Conservation (phyloP, 2,113 vertebrate genomes). For the Pelobates fuscus region DNA sequence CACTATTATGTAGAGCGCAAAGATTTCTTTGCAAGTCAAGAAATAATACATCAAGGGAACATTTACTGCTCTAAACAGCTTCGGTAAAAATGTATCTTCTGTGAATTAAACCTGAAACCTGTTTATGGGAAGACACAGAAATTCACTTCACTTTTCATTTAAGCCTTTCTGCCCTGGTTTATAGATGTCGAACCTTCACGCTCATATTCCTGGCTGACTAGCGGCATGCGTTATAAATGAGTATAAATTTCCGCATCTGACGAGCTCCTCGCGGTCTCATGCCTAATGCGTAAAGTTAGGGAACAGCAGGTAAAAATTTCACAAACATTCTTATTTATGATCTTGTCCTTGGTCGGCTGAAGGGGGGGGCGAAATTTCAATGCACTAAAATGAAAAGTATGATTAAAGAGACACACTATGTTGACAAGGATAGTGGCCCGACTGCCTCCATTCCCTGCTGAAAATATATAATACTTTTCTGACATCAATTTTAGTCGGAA, state of each 20-base stretch:
- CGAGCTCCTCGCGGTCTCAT: slow-evolving; percentile 77
- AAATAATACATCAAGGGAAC: slow-evolving; percentile 81
- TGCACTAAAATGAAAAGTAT: slow-evolving; percentile 97
- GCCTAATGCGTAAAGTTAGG: slow-evolving; percentile 83
- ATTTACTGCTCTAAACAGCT: slow-evolving; percentile 75
- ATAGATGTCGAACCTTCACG: slow-evolving; percentile 83
- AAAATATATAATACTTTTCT: slow-evolving; percentile 88
- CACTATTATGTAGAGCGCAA: slow-evolving; percentile 82
- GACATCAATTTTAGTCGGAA: slow-evolving; percentile 87
- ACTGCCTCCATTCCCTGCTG: slow-evolving; percentile 82
- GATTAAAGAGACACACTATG: slow-evolving; percentile 86
- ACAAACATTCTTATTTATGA: slow-evolving; percentile 95
- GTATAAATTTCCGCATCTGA: slow-evolving; percentile 93
- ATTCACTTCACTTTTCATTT: slow-evolving; percentile 91
- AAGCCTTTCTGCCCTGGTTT: slow-evolving; percentile 77
- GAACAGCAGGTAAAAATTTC: slow-evolving; percentile 87
- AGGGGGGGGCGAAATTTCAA: slow-evolving; percentile 84
- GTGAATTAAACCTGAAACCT: slow-evolving; percentile 86
- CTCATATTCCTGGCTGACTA: slow-evolving; percentile 82
- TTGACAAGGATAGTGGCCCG: slow-evolving; percentile 81
- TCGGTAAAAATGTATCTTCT: slow-evolving; percentile 79
- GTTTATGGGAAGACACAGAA: slow-evolving; percentile 86
- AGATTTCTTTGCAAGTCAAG: slow-evolving; percentile 83
- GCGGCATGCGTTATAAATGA: slow-evolving; percentile 86
- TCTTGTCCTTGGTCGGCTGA: slow-evolving; percentile 86